These are phyloP conservation scores for Peromyscus polionotus DNA, from an alignment of 2,113 vertebrate species.

Conservation along the genomic window DNA sequence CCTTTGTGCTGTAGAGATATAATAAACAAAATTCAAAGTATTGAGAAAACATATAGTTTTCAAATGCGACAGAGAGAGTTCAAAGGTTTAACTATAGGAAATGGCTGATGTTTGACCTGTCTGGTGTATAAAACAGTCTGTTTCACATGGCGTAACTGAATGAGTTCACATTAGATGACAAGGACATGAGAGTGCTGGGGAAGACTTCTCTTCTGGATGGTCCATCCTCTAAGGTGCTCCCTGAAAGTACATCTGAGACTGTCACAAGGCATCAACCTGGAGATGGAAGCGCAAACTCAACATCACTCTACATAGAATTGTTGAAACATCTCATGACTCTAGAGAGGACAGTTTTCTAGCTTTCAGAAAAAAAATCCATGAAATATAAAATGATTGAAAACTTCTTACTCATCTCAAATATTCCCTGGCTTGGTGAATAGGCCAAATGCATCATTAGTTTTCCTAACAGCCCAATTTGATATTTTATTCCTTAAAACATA, in stretches of 20 bases:
- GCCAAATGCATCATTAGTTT: background rate
- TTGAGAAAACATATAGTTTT: background rate
- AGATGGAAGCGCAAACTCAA: rapidly evolving
- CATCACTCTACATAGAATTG: background rate
- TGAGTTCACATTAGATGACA: background rate
- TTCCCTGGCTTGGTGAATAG: background rate
- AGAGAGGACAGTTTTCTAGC: background rate
- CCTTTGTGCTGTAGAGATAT: background rate
- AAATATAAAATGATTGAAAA: constrained; percentile 35
- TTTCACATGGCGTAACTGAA: background rate
- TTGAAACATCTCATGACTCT: background rate
- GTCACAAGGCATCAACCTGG: background rate
- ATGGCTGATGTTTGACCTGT: background rate
- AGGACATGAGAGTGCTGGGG: background rate
- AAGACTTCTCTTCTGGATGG: background rate
- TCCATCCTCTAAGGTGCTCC: background rate
- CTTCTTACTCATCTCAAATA: background rate
- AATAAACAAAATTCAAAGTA: background rate
- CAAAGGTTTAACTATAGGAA: constrained; percentile 4
- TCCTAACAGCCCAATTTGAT: background rate
- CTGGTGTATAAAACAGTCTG: background rate
- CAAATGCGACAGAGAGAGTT: background rate
- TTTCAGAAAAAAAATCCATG: background rate
- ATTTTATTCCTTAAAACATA: constrained; percentile 30
- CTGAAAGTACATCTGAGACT: background rate